Base-by-base conservation (phyloP, 2,888 invertebrate genomes). In the Lasius fuliginosus region DNA sequence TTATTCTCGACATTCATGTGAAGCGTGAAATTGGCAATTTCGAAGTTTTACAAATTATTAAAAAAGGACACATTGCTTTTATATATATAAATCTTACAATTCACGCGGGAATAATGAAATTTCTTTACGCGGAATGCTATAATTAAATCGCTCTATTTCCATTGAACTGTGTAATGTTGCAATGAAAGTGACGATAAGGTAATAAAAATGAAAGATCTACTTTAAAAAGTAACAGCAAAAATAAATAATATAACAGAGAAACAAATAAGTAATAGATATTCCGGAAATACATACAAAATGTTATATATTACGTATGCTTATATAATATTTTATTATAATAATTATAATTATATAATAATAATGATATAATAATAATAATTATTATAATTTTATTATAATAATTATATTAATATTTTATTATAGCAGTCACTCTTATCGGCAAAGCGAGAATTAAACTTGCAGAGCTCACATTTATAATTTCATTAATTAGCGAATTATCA, bases 11-110 rank as follows among this genome's bases (percentile, higher is more conserved):
- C 27, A 18, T 12, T 53, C 8, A 33, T 12, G 36, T 9, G 9
- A 27, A 58, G 0, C 5, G 6, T 27, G 5, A 36, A 36, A 75
- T 23, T n/a, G 5, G 5, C 30, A 42, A 77, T 42, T 36, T 12
- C 6, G 6, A 68, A 68, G 3, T 40, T 69, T 69, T 30, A 77
- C 30, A 15, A 58, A 42, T 77, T 69, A 56, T 58, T 77, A 15
- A 27, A 11, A 27, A 49, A n/a, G 23, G 18, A 18, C 27, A 53
- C 18, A 11, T 5, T 1, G 6, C 15, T 27, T 18, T 49, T 18
- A 18, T 49, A 49, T 42, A 49, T 23, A 30, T 75, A 27, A n/a
- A 60, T 42, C 18, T 64, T 9, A 5, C 23, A 36, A 64, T 64
- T 23, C 0, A 64, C n/a, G 30, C 30, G 12, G 3, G 3, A 33